A percentile compares a stretch with the other conserved stretches of the same genome.
Conservation (phyloP, 2,113 vertebrate species). For the Anser cygnoides region DNA sequence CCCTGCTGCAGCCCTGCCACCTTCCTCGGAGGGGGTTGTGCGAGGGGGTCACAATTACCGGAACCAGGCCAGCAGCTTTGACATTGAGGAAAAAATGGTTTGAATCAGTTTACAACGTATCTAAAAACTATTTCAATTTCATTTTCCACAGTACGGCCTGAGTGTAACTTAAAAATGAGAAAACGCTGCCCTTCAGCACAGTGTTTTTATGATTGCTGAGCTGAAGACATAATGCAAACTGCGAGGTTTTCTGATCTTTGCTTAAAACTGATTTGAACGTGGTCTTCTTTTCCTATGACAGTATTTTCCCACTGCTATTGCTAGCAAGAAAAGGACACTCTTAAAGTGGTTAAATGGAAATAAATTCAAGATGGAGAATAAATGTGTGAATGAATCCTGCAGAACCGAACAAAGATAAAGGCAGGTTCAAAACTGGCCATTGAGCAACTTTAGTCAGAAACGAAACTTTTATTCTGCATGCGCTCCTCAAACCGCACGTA, state of each 20-base stretch:
- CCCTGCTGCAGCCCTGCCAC: fast-evolving
- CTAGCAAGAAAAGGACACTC: not conserved
- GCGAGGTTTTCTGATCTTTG: not conserved
- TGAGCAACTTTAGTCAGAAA: not conserved
- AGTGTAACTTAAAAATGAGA: not conserved
- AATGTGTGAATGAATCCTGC: not conserved
- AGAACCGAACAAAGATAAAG: not conserved
- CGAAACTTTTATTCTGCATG: not conserved
- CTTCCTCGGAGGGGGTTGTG: not conserved
- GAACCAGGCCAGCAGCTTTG: not conserved
- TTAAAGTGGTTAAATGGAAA: not conserved
- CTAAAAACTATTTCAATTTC: not conserved
- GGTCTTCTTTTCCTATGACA: too few species aligned
- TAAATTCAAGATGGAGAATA: not conserved
- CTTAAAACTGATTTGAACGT: not conserved
- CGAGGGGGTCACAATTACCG: not conserved
- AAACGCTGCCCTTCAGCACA: not conserved
- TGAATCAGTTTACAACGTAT: not conserved
- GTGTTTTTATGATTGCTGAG: not conserved
- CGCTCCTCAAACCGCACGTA: fast-evolving
- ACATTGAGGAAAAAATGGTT: not conserved
- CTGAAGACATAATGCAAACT: not conserved
- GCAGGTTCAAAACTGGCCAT: not conserved
- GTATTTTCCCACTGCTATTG: not conserved
- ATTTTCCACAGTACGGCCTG: not conserved